Conservation (phyloP, 2,113 vertebrate genomes). For the Pseudorhombus dupliciocellatus region DNA sequence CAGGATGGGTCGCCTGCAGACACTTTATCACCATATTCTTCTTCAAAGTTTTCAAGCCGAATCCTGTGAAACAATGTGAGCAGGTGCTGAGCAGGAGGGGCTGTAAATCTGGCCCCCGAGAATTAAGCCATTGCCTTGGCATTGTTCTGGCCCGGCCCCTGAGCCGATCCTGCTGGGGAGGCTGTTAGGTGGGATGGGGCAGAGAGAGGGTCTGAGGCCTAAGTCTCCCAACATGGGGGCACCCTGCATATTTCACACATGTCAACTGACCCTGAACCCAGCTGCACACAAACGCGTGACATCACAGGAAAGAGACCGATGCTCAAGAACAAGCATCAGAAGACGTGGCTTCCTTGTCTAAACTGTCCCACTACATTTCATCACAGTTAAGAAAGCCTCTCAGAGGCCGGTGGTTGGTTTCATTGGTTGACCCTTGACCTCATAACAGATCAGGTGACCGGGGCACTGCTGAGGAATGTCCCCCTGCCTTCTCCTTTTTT, state of each 20-base stretch:
- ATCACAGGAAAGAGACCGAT: neutral
- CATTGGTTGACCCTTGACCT: constrained; percentile 73
- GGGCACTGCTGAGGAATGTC: constrained; percentile 72
- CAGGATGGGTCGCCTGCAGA: constrained; percentile 39
- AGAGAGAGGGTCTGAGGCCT: constrained; percentile 23
- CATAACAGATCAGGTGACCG: constrained; percentile 72
- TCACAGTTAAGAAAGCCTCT: constrained; percentile 27
- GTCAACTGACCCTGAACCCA: constrained; percentile 19
- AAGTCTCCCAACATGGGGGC: constrained; percentile 50
- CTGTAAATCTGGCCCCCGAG: constrained; percentile 73
- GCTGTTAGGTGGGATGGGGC: constrained; percentile 35
- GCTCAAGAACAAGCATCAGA: neutral
- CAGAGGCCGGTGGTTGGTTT: constrained; percentile 55
- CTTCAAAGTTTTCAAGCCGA: constrained; percentile 59
- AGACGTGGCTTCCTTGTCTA: neutral
- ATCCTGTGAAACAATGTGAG: constrained; percentile 74
- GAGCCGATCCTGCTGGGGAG: constrained; percentile 61
- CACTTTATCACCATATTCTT: constrained; percentile 53
- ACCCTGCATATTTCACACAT: constrained; percentile 53
- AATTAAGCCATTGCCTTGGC: constrained; percentile 73
- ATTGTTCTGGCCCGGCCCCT: constrained; percentile 72
- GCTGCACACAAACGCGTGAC: constrained; percentile 24
- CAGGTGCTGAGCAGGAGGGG: constrained; percentile 77
- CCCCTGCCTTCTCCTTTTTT: constrained; percentile 68
- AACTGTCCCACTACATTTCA: constrained; percentile 21